Evolutionary conservation across 2,888 invertebrate species (phyloP).

Genomic region (Drosophila merina): DNA sequence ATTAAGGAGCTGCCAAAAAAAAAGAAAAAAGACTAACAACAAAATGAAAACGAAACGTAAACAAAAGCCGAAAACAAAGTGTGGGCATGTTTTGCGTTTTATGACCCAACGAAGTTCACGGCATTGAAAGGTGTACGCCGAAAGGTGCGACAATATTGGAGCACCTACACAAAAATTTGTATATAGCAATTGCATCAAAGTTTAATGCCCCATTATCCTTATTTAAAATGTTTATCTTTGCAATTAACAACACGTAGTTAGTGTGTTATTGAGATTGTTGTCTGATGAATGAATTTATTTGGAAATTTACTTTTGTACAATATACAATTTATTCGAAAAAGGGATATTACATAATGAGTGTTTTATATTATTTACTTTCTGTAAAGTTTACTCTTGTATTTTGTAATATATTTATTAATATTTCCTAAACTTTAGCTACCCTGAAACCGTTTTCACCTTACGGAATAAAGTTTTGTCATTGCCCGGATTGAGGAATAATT

Average conservation of each 20-base stretch:
- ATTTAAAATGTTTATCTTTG: slow-evolving; percentile 26
- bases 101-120: slow-evolving; percentile 76
- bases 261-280: slow-evolving; percentile 36
- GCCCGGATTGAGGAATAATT: slow-evolving; percentile 23
- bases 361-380: background rate
- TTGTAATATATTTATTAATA: background rate
- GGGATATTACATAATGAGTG: background rate
- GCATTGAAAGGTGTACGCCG: slow-evolving; percentile 62
- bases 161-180: slow-evolving; percentile 10
- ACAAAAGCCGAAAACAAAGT: slow-evolving; percentile 50
- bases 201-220: slow-evolving; percentile 58
- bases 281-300: slow-evolving; percentile 10
- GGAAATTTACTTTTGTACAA: slow-evolving; percentile 1
- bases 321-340: background rate
- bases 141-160: slow-evolving; percentile 47
- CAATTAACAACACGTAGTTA: slow-evolving; percentile 43
- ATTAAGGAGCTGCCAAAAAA: slow-evolving; percentile 58
- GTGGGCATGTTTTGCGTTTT: slow-evolving; percentile 55
- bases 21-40: slow-evolving; percentile 7
- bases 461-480: slow-evolving; percentile 24
- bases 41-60: slow-evolving; percentile 50
- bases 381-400: background rate
- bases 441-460: background rate
- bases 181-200: slow-evolving; percentile 23
- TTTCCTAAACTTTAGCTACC: background rate